Percentiles rank a stretch among this genome's conserved stretches.
These are phyloP conservation scores for Indri indri DNA, from an alignment of 2,113 vertebrate species.

Conservation along the genomic window DNA sequence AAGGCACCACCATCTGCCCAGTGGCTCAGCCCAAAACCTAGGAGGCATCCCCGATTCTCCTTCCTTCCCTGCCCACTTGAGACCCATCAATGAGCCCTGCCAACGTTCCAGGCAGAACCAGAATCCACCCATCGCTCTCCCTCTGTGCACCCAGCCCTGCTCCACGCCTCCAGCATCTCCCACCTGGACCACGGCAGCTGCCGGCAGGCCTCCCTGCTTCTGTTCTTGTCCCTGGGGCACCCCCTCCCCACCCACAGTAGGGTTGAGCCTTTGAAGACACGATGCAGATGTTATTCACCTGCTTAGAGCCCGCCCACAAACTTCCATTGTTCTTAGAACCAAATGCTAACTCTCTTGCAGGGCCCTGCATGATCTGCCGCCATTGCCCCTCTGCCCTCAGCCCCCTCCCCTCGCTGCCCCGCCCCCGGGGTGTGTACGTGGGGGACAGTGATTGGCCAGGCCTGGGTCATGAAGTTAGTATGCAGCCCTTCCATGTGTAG, in stretches of 20 bases:
- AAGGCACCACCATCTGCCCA: no score
- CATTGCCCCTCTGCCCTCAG: not conserved
- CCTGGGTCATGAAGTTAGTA: not conserved
- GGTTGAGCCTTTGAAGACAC: not conserved
- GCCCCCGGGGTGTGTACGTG: not conserved
- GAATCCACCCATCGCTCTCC: not conserved
- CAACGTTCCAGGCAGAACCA: not conserved
- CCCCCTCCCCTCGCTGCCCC: not conserved
- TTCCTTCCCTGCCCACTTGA: no score
- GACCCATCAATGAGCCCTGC: not conserved
- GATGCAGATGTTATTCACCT: not conserved
- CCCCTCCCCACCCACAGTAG: not conserved
- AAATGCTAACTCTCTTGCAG: not conserved
- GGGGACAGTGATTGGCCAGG: not conserved
- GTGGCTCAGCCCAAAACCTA: no score
- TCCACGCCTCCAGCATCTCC: rapidly evolving
- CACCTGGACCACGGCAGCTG: not conserved
- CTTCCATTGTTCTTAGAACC: not conserved
- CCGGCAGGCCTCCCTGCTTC: not conserved
- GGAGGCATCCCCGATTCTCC: no score
- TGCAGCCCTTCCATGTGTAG: not conserved
- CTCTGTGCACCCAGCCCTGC: not conserved
- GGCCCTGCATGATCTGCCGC: no score
- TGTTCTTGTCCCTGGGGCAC: not conserved
- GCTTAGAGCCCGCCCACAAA: not conserved